Evolutionary conservation across 2,888 invertebrate species (phyloP).

Genomic region (Xestia rhomboidea): DNA sequence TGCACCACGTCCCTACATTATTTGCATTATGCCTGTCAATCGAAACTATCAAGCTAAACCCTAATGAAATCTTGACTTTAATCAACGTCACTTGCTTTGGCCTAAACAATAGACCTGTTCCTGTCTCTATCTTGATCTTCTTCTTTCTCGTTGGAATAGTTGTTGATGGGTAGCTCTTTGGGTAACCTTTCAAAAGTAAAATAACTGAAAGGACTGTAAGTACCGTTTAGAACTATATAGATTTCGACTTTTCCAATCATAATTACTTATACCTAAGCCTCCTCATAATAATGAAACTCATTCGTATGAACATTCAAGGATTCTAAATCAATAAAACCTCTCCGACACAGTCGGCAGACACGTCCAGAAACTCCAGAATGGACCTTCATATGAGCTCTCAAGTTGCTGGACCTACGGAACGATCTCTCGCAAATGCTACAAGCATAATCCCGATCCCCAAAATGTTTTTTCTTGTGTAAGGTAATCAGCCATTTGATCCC

Average conservation of each 20-base stretch:
- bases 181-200: too few species aligned
- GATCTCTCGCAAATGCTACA: conserved; percentile 90
- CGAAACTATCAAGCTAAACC: neutral
- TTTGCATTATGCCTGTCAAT: neutral
- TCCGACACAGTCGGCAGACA: conserved; percentile 79
- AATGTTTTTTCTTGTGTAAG: conserved; percentile 87
- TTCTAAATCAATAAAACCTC: conserved; percentile 76
- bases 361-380: conserved; percentile 80
- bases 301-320: conserved; percentile 74
- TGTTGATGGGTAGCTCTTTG: neutral
- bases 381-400: conserved; percentile 83
- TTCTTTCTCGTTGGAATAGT: neutral
- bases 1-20: neutral
- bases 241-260: neutral
- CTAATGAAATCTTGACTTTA: neutral
- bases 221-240: neutral
- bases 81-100: neutral
- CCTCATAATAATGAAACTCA: conserved; percentile 74
- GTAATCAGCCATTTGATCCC: conserved; percentile 81
- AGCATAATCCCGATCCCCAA: conserved; percentile 85
- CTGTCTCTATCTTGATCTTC: too few species aligned
- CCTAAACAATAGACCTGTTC: neutral
- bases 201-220: too few species aligned
- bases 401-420: conserved; percentile 89
- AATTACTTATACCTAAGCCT: conserved; percentile 47